Evolutionary conservation across 2,888 invertebrate genomes (phyloP), one percentile per base, ranked within the genome.

Genomic region (Cephus spinipes): DNA sequence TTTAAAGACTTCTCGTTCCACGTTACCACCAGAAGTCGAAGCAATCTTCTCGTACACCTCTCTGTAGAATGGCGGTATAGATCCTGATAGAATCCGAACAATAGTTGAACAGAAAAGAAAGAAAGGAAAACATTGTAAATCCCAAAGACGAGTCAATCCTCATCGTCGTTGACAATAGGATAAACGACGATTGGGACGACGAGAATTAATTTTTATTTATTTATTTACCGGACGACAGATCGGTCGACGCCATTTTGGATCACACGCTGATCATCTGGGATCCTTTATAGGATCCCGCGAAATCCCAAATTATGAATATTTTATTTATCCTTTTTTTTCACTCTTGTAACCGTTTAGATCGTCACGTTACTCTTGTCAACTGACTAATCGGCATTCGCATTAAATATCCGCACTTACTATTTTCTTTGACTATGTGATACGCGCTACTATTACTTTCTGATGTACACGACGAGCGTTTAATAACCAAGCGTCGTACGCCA

Each of bases 11-110:
- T 94, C 93, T 77, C 92, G 91, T 81, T 93, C 92, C 74, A 94
- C 92, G 80, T 93, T 92, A 80, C 93, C 92, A 81, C 92, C 93
- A 83, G 93, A 92, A 78, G 92, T 91, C 73, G 93, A 93, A 85
- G 93, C 93, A 77, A 92, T 91, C 85, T 89, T 91, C 87, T 93
- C 93, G 87, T 92, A 93, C 80, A 93, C 91, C 87, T 94, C 93
- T 81, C 93, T 90, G 87, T 94, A 94, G 85, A 92, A 91, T 36
- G 93, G 90, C 80, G 94, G 94, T 82, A 94, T 92, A 69, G 93
- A 92, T 84, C 93, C 93, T 94, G 79, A 30, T 15, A 40, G 40
- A 40, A 15, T 40, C 15, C 40, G 15, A 15, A 40, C 15, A 6
- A 40, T 15, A 73, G 68, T 69, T 73, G 31, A 34, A 30, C 35